phyloP scores from a whole-genome alignment of 2,113 vertebrate species.

The Galbula dea region DNA sequence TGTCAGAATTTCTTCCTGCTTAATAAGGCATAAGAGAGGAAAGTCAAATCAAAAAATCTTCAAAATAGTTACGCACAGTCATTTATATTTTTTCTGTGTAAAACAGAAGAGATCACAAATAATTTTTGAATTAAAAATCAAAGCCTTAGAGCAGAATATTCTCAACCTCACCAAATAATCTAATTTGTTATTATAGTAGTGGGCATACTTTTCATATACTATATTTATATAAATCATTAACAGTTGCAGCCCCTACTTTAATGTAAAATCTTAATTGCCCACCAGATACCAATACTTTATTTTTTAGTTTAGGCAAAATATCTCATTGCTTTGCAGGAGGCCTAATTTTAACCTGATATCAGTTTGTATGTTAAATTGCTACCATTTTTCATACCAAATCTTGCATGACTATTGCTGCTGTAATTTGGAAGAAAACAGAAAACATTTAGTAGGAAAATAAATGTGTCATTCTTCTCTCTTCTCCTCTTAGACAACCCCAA shows the following conservation, averaged over 20 bases:
- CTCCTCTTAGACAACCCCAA: constrained; percentile 83
- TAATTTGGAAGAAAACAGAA: not conserved
- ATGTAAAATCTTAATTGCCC: not conserved
- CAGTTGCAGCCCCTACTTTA: not conserved
- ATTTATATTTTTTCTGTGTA: not conserved
- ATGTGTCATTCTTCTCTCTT: not conserved
- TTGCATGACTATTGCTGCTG: not conserved
- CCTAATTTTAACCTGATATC: not conserved
- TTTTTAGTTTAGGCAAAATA: not conserved
- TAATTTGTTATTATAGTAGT: not conserved
- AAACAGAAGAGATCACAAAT: not conserved
- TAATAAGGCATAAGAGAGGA: not conserved
- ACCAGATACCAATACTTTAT: not conserved
- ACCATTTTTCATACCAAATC: not conserved
- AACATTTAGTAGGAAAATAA: not conserved
- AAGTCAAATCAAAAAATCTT: not conserved
- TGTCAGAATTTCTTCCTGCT: not conserved
- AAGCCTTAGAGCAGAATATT: not conserved
- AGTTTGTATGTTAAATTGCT: not conserved
- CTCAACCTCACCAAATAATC: not conserved
- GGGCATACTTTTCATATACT: not conserved
- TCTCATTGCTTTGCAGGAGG: not conserved
- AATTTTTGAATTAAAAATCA: not conserved
- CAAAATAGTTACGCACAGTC: not conserved
- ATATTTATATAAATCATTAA: not conserved